Base-by-base conservation (phyloP, 2,888 invertebrate genomes). In the Nycteola revayana region DNA sequence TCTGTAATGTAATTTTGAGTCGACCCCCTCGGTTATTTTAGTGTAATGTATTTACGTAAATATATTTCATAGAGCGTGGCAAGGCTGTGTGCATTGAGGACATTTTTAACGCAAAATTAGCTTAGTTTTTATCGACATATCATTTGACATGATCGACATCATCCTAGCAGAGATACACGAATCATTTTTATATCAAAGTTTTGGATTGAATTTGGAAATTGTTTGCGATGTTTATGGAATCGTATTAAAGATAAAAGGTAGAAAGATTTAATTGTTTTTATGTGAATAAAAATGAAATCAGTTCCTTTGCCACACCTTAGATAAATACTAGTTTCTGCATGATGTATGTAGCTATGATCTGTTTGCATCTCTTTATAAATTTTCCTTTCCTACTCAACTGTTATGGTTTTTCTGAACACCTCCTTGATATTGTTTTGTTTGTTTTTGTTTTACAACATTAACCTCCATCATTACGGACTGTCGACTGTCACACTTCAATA, bases 81-180 rank as follows among this genome's bases (percentile, higher is more conserved):
- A 91, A 92, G 91, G 92, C 92, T 92, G 92, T 92, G 92, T 91
- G 90, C 91, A 90, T 89, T 89, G 88, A 89, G 89, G 89, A 89
- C 89, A 88, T 88, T 85, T 73, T 78, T 79, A 83, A 87, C 75
- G 87, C 86, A 84, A 82, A 77, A 72, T 75, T 87, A 87, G 86
- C 66, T 81, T 86, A 86, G 88, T 73, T 81, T 54, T 64, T 82
- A 42, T 54, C 70, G 71, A 82, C 80, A 75, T 80, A 75, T 69
- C 82, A 84, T 84, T 70, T 64, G 66, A 83, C 77, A 75, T 80
- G 59, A 71, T 76, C 74, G 60, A 81, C 73, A 81, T 84, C 87
- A 87, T 84, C 74, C 48, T 86, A 87, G 81, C 69, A 70, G 71
- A 65, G 64, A 78, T 66, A 85, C 87, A 85, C 82, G 58, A 75